Evolutionary conservation across 2,888 invertebrate genomes (phyloP).

Genomic region (Sinelater perroti): DNA sequence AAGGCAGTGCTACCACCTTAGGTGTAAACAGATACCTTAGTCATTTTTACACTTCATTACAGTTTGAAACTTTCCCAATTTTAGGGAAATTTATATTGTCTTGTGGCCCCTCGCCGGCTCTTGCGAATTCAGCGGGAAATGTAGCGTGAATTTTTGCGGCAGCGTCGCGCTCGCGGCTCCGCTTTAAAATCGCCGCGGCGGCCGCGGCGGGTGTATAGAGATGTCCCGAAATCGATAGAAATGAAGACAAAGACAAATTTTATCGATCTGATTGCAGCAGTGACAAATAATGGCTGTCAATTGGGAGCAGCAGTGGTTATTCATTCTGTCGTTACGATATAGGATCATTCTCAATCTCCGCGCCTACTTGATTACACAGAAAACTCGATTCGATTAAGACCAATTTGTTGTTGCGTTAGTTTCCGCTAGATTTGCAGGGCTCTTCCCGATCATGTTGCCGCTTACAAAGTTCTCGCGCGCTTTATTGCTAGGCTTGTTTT

Average conservation of each 20-base stretch:
- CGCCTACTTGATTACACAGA: conserved; percentile 31
- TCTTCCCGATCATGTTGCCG: neutral
- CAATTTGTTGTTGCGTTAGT: conserved; percentile 28
- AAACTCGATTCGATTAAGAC: conserved; percentile 32
- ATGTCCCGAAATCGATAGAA: conserved; percentile 24
- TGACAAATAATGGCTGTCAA: conserved; percentile 40
- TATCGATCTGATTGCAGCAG: conserved; percentile 30
- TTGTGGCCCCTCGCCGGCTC: conserved; percentile 46
- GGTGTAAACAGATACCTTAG: conserved; percentile 53
- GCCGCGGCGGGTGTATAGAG: conserved; percentile 18
- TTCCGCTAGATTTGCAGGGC: conserved; percentile 16
- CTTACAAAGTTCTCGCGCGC: too few species aligned
- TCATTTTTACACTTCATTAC: conserved; percentile 57
- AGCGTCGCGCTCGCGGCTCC: conserved; percentile 32
- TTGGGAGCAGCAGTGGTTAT: conserved; percentile 39
- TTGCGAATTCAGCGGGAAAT: conserved; percentile 49
- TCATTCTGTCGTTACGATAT: conserved; percentile 40
- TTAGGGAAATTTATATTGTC: conserved; percentile 52
- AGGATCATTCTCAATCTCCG: conserved; percentile 38
- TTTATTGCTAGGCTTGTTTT: too few species aligned
- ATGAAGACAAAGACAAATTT: conserved; percentile 34
- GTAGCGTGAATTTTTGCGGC: conserved; percentile 47
- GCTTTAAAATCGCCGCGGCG: conserved; percentile 30
- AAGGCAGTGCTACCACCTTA: conserved; percentile 21
- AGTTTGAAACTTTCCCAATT: conserved; percentile 56